Base-by-base conservation (phyloP, 2,113 vertebrate species). In the Abramis brama region DNA sequence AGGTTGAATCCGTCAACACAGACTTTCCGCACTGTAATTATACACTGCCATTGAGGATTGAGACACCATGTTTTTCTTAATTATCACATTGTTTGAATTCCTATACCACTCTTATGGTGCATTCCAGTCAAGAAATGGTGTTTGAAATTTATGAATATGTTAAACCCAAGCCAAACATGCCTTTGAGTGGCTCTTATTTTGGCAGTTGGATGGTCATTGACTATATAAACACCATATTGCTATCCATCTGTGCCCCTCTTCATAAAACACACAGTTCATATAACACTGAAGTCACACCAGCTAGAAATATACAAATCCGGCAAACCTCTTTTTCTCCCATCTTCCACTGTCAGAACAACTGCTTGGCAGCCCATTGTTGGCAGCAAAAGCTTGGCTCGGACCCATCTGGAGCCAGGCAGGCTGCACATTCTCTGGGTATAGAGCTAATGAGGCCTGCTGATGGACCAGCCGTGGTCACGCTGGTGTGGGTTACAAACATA, bases 401-500 rank as follows among this genome's bases (percentile, higher is more conserved):
- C 95, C 95, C 95, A 94, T 88, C 3, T 91, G 91, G 94, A 95
- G 92, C 93, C 89, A 93, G 96, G 95, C 91, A 96, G 95, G 90
- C 87, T 91, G 91, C 93, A 95, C 93, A 94, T 96, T 91, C 94
- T 92, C 91, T 94, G 94, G 94, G 93, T 94, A 94, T 93, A 90
- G 92, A 90, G 94, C 95, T 93, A 94, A 95, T 94, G 94, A 95
- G 94, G 94, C 92, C 88, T 86, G 87, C 57, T 90, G 90, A 96
- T 94, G 93, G 91, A 92, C 94, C 92, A 91, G 93, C 86, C 81
- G 87, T 92, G 94, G 93, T 93, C 93, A 94, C 93, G 94, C 95
- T 94, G 93, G 93, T 94, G 94, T 90, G 93, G 71, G 94, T 95
- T 96, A 95, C 96, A 97, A 96, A 97, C 96, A 96, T 77, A 94